Conservation (phyloP, 2,113 vertebrate genomes). For the Murina feae region DNA sequence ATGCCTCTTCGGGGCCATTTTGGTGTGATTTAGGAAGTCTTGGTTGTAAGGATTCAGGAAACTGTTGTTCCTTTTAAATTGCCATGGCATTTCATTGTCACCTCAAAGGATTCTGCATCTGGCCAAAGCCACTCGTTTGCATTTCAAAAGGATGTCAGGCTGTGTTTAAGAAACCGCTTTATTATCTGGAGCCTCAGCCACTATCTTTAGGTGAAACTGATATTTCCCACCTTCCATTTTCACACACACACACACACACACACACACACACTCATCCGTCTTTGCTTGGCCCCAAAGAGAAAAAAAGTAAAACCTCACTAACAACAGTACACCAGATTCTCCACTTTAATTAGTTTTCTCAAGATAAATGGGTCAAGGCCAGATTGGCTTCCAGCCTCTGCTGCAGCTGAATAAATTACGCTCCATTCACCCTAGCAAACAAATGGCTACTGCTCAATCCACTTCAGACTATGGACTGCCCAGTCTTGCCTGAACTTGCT, state of each 20-base stretch:
- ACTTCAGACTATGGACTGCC: conserved; percentile 18
- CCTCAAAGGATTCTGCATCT: conserved; percentile 56
- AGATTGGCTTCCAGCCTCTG: conserved; percentile 41
- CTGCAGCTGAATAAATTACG: conserved; percentile 55
- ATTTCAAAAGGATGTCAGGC: conserved; percentile 51
- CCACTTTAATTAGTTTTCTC: conserved; percentile 63
- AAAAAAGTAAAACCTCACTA: conserved; percentile 18
- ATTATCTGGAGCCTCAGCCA: conserved; percentile 4
- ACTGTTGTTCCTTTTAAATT: conserved; percentile 65
- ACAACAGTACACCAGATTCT: conserved; percentile 47
- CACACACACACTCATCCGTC: neutral
- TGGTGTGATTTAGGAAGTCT: conserved; percentile 55
- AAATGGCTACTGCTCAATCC: neutral
- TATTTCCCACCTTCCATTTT: conserved; percentile 17
- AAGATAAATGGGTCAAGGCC: conserved; percentile 57
- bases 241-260: neutral
- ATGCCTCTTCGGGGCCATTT: conserved; percentile 21
- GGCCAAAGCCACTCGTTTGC: conserved; percentile 41
- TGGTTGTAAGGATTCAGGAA: conserved; percentile 16
- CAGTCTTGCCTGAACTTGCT: conserved; percentile 47
- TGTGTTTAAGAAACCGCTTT: conserved; percentile 62
- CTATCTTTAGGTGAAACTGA: conserved; percentile 36
- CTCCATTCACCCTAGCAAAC: conserved; percentile 36
- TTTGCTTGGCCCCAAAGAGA: neutral
- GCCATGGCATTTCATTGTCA: conserved; percentile 62